Conservation (phyloP, 2,797 vertebrate species). For the Philypnodon macrostomus region DNA sequence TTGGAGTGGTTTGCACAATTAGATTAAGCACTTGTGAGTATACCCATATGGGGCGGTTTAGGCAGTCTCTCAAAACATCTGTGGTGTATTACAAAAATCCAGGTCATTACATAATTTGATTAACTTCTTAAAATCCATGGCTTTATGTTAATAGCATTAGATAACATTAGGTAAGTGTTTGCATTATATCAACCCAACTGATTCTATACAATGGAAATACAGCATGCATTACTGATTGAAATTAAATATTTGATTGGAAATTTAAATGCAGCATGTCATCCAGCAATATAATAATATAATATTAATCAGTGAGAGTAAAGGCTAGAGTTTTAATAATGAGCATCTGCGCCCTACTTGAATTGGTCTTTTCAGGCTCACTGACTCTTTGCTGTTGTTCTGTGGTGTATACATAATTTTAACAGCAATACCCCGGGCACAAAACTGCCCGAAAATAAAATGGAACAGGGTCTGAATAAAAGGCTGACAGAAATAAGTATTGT, state of each 20-base stretch:
- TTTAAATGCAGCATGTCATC: too few species aligned
- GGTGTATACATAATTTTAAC: constrained; percentile 4
- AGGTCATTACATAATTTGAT: constrained; percentile 39
- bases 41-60: constrained; percentile 38
- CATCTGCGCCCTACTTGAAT: constrained; percentile 1
- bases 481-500: neutral
- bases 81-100: constrained; percentile 36
- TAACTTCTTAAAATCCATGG: constrained; percentile 23
- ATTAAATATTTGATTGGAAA: too few species aligned
- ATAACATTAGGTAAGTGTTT: too few species aligned
- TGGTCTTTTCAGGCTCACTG: constrained; percentile 14
- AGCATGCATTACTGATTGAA: neutral
- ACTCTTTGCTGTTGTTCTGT: constrained; percentile 6
- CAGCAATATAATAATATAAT: too few species aligned
- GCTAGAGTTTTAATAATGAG: constrained; percentile 1
- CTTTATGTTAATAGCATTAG: constrained; percentile 10
- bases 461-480: neutral
- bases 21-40: constrained; percentile 3
- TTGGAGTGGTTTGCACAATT: constrained; percentile 10
- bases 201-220: too few species aligned
- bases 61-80: constrained; percentile 44
- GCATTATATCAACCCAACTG: too few species aligned
- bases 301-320: neutral
- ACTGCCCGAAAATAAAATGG: neutral
- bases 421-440: neutral